Evolutionary conservation across 2,113 vertebrate species (phyloP), one percentile per base, ranked within the genome.

Genomic region (Circaetus cinerascens): DNA sequence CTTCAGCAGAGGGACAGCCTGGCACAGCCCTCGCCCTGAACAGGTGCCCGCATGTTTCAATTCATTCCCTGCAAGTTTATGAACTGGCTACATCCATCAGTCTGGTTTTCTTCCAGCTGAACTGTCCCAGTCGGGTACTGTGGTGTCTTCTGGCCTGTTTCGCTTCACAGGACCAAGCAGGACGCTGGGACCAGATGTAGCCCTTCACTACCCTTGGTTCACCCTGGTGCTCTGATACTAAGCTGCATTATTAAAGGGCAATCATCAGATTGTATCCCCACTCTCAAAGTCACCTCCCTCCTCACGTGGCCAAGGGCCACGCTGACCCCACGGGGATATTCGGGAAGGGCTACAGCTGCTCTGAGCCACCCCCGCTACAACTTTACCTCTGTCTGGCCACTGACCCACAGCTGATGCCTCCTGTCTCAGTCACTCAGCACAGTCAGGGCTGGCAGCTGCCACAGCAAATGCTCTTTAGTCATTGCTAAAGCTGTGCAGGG

Each of bases 161-260:
- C 13, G 10, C 34, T 51, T 21, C 57, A 22, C 40, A 57, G 40
- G 38, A 74, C 27, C 20, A 34, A 41, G 46, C 2, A 0, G 63
- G 55, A 79, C 0, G 0, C 19, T 9, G 51, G 56, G 38, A 72
- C 4, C 29, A 76, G 73, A 6, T 0, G 0, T 1, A 71, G 46
- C 64, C 55, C 57, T 29, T 74, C 2, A 5, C 15, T 11, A 23
- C 16, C 36, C 68, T 18, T 21, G 4, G 6, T 34, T 86, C 59
- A 27, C 26, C 18, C 30, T 19, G 18, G 14, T 56, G 45, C 63
- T 66, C 53, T 9, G 13, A 3, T 7, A 21, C 4, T 11, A 23
- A 67, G 34, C 38, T 48, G 27, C 17, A 6, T 30, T 62, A 30
- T 10, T 51, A 4, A 51, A 48, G 12, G 22, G 2, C 48, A 79